Evolutionary conservation across 2,888 invertebrate genomes (phyloP), one percentile per base, ranked within the genome.

Genomic region (Quadriops clusia): DNA sequence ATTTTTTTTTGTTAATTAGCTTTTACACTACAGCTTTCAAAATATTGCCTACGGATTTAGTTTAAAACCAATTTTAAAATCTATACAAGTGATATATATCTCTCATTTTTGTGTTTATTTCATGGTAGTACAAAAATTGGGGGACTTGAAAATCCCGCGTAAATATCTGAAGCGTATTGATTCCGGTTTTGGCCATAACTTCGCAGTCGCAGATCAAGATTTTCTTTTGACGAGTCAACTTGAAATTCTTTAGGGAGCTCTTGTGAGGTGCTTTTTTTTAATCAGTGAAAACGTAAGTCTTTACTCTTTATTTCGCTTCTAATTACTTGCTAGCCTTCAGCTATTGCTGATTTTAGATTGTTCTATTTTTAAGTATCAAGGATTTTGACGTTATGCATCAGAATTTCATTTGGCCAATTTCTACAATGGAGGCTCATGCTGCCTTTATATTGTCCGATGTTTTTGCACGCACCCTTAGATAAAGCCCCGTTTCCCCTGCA

Each of bases 281-380:
- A 59, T 54, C 54, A 51, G 61, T 60, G 52, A 56, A 52, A 53
- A 60, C 52, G 61, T 61, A 50, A 60, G 61, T 61, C 50, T 28
- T 23, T 24, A 18, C 7, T 18, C 18, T 18, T n/a, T n/a, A n/a
- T n/a, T n/a, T n/a, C n/a, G n/a, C n/a, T n/a, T n/a, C n/a, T n/a
- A n/a, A n/a, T n/a, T n/a, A n/a, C n/a, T 23, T 16, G 23, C 6
- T 11, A 23, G n/a, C 23, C 17, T 23, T 28, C 26, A 13, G 9
- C 23, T 15, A 11, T 25, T 24, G 11, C 20, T 31, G 13, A 29
- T 30, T 30, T 34, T 20, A 30, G n/a, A 12, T 22, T 31, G 17
- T 17, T 30, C 22, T 25, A 23, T 17, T 17, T 36, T 33, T 27
- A 23, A 26, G 28, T 31, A 21, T 41, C 37, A 17, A 33, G 28